A percentile compares a stretch with the other conserved stretches of the same genome.
Evolutionary conservation across 2,888 invertebrate genomes (phyloP).

Genomic region (Ennomos erosarius): DNA sequence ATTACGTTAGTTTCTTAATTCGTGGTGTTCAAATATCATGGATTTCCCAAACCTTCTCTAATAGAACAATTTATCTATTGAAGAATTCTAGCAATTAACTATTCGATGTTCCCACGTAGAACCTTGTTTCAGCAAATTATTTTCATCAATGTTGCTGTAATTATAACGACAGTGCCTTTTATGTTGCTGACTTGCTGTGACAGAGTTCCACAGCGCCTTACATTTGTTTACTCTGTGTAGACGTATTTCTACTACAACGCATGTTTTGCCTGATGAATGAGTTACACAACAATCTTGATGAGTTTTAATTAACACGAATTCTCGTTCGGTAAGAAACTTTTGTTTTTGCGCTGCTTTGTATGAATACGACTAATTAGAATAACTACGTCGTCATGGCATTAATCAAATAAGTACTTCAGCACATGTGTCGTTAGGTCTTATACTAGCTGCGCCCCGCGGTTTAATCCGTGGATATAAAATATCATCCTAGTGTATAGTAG

Average conservation of each 20-base stretch:
- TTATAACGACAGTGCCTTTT: neutral
- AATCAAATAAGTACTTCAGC: conserved; percentile 19
- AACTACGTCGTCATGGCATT: conserved; percentile 29
- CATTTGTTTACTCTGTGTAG: conserved; percentile 12
- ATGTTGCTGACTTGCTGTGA: neutral
- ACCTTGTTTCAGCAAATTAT: conserved; percentile 2
- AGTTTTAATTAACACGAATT: conserved; percentile 36
- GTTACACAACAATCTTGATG: conserved; percentile 30
- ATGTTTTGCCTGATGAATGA: conserved; percentile 25
- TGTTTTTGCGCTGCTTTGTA: conserved; percentile 31
- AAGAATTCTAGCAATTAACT: neutral
- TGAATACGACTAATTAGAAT: conserved; percentile 29
- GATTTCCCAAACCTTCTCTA: neutral
- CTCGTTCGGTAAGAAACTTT: conserved; percentile 28
- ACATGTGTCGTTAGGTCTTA: no score
- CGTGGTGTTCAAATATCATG: no score
- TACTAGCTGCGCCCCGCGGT: no score
- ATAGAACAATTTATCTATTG: neutral
- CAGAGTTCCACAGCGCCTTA: neutral
- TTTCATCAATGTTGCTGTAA: neutral
- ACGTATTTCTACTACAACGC: conserved; percentile 8
- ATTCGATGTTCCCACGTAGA: neutral
- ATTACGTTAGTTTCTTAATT: no score
- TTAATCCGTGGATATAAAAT: no score
- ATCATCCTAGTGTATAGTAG: no score